Base-by-base conservation (phyloP, 2,888 invertebrate genomes). In the Drosophila kokeensis region DNA sequence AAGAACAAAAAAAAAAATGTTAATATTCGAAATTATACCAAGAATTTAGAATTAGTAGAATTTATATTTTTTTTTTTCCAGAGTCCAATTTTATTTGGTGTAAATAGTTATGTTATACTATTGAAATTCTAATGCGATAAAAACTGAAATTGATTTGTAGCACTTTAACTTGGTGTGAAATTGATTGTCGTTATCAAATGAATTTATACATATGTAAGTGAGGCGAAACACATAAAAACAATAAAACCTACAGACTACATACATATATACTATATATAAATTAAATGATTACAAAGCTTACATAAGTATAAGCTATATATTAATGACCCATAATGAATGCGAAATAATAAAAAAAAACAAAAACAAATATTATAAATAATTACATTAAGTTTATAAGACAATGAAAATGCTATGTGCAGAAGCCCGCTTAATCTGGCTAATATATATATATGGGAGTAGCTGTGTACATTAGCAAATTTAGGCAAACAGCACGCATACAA, bases 121-220 rank as follows among this genome's bases (percentile, higher is more conserved):
- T 48, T 18, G 27, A 18, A 21, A 32, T 42, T n/a, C 13, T 1
- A 45, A 34, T 40, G 27, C 49, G 49, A 27, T 2, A 21, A 8
- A 30, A 42, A 18, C n/a, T 48, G 4, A 5, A n/a, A 34, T 38
- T 24, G 15, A 7, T 55, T 18, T 27, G 42, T 13, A 32, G 32
- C 13, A 55, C 21, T 69, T 52, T 5, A n/a, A 38, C 8, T 48
- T 36, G n/a, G 7, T 52, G 42, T 42, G 38, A 36, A 59, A 48
- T 36, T 53, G 64, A 57, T 61, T 74, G 24, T 2, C 11, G 18
- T 21, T 60, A 67, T 72, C 48, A 53, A 52, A 21, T 34, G 4
- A 4, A 13, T 7, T 4, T 2, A 45, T 5, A 34, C 13, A 36
- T 27, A 38, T 13, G 24, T 21, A 63, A 24, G 21, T 65, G 13